Evolutionary conservation across 2,113 vertebrate genomes (phyloP).

Genomic region (Falco punctatus): DNA sequence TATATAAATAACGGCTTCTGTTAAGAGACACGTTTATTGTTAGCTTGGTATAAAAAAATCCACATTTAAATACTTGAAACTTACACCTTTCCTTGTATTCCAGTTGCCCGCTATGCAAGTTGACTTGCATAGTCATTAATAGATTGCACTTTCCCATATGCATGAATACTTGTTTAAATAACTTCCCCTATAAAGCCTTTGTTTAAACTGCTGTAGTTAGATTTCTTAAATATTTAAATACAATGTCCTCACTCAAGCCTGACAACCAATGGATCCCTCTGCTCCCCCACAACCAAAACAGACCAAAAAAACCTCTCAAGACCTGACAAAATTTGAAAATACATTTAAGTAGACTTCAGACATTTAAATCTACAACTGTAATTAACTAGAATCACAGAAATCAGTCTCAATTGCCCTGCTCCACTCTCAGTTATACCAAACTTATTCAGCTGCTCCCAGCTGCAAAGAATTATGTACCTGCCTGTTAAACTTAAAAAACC

Average conservation of each 20-base stretch:
- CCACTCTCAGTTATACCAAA: not conserved
- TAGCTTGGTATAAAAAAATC: not conserved
- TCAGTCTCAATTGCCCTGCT: not conserved
- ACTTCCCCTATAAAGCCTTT: not conserved
- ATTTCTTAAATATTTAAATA: not conserved
- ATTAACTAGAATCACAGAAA: not conserved
- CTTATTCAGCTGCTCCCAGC: not conserved
- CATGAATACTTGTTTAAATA: not conserved
- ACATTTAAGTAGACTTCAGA: not conserved
- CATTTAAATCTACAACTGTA: not conserved
- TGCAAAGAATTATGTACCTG: not conserved
- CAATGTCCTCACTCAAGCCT: not conserved
- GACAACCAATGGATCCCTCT: not conserved
- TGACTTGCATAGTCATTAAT: not conserved
- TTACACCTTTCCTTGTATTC: not conserved
- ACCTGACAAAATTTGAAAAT: not conserved
- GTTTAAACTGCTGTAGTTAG: not conserved
- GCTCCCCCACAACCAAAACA: not conserved
- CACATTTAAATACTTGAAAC: not conserved
- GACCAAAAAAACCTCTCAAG: not conserved
- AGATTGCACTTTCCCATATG: not conserved
- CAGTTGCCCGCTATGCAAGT: no score
- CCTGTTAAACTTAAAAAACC: rapidly evolving
- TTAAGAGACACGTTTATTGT: not conserved
- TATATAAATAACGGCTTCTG: not conserved